Base-by-base conservation (phyloP, 2,113 vertebrate genomes). In the Aleadryas rufinucha region DNA sequence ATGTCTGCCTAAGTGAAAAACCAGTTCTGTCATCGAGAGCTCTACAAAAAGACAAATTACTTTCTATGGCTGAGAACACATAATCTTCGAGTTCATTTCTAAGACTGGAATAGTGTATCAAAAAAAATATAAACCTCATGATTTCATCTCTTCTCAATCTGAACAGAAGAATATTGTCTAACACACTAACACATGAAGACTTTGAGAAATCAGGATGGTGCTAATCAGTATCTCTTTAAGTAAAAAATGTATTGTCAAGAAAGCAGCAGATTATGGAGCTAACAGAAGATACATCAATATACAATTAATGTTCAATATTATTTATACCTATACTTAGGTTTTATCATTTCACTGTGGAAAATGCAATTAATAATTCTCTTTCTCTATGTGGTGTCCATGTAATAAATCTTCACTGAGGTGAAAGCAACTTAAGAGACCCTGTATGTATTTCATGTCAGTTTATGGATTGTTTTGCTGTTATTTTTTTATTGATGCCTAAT, bases 71-170 rank as follows among this genome's bases (percentile, higher is more conserved):
- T 85, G 47, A 82, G 41, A 90, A 33, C 60, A 82, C 85, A 61
- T 86, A 78, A 96, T n/a, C 49, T 79, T 92, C 86, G 85, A 50
- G 77, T 90, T 93, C 35, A 76, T 95, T 87, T 97, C 87, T 95
- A 89, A 88, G 95, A 93, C 90, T 68, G 54, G 72, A 86, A 90
- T 88, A 83, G 78, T 44, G 22, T 31, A 86, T 92, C 1, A 0
- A 89, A 81, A 6, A 6, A 14, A 93, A 89, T 66, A 87, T 68
- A 68, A 52, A 72, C n/a, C 18, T 84, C 82, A 87, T 70, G 3
- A 85, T 79, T 94, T 94, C 7, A 63, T 30, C 61, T 80, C n/a
- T 80, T 94, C 68, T 93, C 50, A 68, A 2, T 47, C 49, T 66
- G 64, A 69, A 70, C 13, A 52, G 35, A 17, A 59, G 27, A 79